Evolutionary conservation across 2,888 invertebrate species (phyloP).

Genomic region (Entomobrya multifasciata): DNA sequence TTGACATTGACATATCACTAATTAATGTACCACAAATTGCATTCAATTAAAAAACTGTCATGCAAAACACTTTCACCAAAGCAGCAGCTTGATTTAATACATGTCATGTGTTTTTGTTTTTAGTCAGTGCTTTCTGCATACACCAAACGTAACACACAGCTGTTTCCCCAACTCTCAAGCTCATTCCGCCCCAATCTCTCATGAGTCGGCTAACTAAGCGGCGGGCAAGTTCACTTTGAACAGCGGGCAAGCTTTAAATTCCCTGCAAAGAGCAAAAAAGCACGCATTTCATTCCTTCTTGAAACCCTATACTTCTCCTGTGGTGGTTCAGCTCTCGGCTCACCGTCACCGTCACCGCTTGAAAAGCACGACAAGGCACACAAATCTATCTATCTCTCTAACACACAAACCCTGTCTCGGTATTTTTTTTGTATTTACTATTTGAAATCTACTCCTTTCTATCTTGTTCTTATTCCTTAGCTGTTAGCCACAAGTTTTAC

Average conservation of each 20-base stretch:
- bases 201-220: slow-evolving; percentile 52
- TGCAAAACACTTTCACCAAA: too few relatives aligned
- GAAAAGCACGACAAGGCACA: not conserved
- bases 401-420: not conserved
- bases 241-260: slow-evolving; percentile 67
- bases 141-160: slow-evolving; percentile 2
- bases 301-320: not conserved
- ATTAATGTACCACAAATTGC: too few relatives aligned
- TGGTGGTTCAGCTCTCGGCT: not conserved
- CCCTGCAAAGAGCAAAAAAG: slow-evolving; percentile 24
- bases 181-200: slow-evolving; percentile 16
- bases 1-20: too few relatives aligned
- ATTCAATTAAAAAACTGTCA: too few relatives aligned
- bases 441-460: slow-evolving; percentile 18
- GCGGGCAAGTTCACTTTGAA: slow-evolving; percentile 45
- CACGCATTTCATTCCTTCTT: slow-evolving; percentile 42
- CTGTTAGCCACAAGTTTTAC: not conserved
- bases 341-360: not conserved
- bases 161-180: slow-evolving; percentile 17
- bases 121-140: too few relatives aligned
- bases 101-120: too few relatives aligned
- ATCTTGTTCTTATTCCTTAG: not conserved
- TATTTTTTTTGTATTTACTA: not conserved
- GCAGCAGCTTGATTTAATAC: too few relatives aligned
- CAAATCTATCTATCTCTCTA: not conserved